Evolutionary conservation across 2,113 vertebrate genomes (phyloP).

Genomic region (Megaptera novaeangliae): DNA sequence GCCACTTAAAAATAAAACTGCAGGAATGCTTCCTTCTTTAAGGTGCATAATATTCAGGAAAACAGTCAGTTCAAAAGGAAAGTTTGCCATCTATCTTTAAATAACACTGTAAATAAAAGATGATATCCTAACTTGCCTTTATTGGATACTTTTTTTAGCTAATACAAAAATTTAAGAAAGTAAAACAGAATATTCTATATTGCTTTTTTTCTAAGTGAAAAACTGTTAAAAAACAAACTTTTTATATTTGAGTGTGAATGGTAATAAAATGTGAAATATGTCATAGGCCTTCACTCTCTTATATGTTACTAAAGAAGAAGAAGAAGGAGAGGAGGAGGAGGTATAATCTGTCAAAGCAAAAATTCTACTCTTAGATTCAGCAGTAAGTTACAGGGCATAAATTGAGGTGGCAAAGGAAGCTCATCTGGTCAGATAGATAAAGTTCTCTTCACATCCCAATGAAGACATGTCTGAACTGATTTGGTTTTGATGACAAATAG

Average conservation of each 20-base stretch:
- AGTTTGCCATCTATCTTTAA: not conserved
- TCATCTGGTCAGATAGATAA: not conserved
- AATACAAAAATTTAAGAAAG: not conserved
- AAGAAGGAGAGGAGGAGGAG: too few relatives aligned
- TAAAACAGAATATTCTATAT: not conserved
- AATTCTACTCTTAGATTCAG: not conserved
- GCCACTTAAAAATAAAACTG: not conserved
- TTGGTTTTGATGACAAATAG: not conserved
- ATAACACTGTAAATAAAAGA: conserved; percentile 20
- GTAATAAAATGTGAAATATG: not conserved
- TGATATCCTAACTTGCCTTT: not conserved
- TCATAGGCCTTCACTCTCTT: not conserved
- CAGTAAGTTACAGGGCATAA: not conserved
- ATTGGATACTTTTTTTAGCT: not conserved
- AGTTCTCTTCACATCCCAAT: not conserved
- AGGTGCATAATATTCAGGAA: not conserved
- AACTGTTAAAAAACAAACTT: not conserved
- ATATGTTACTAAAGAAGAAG: not conserved
- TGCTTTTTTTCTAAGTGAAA: not conserved
- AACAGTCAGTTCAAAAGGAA: not conserved
- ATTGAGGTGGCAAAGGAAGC: not conserved
- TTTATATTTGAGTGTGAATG: not conserved
- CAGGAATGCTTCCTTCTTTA: not conserved
- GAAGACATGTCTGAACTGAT: not conserved
- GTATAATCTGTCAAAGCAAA: not conserved